Evolutionary conservation across 2,797 vertebrate species (phyloP).

Genomic region (Muscicapa comitata): DNA sequence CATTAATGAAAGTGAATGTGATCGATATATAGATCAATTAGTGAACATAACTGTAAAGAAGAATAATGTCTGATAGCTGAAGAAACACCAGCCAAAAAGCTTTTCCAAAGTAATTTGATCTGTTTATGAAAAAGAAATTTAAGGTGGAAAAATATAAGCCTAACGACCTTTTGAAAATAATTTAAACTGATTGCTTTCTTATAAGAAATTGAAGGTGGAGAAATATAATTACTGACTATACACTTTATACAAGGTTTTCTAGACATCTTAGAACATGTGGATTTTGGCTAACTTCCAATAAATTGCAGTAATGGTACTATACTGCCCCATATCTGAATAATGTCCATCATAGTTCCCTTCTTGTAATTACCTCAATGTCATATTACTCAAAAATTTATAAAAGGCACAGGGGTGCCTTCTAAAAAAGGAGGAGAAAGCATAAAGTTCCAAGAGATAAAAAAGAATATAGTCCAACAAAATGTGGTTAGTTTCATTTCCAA

Average conservation of each 20-base stretch:
- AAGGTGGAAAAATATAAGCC: not conserved
- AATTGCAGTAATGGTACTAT: not conserved
- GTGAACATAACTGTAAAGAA: constrained; percentile 9
- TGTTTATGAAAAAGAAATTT: not conserved
- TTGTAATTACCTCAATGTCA: not conserved
- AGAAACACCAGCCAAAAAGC: not conserved
- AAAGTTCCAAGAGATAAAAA: not conserved
- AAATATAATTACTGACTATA: not conserved
- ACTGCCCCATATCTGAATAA: not conserved
- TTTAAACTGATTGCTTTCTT: constrained; percentile 25
- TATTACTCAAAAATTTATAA: not conserved
- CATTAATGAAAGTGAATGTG: constrained; percentile 17
- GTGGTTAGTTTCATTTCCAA: not conserved
- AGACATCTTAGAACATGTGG: not conserved
- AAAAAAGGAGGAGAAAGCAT: not conserved
- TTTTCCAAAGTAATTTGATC: constrained; percentile 12
- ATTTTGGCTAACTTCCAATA: not conserved
- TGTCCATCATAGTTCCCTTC: not conserved
- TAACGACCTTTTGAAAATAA: not conserved
- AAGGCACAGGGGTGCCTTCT: not conserved
- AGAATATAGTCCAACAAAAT: not conserved
- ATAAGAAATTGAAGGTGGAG: not conserved
- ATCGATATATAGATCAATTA: not conserved
- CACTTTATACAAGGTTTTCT: not conserved
- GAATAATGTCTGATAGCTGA: not conserved